phyloP scores from a whole-genome alignment of 2,113 vertebrate genomes.

The Hylia prasina region DNA sequence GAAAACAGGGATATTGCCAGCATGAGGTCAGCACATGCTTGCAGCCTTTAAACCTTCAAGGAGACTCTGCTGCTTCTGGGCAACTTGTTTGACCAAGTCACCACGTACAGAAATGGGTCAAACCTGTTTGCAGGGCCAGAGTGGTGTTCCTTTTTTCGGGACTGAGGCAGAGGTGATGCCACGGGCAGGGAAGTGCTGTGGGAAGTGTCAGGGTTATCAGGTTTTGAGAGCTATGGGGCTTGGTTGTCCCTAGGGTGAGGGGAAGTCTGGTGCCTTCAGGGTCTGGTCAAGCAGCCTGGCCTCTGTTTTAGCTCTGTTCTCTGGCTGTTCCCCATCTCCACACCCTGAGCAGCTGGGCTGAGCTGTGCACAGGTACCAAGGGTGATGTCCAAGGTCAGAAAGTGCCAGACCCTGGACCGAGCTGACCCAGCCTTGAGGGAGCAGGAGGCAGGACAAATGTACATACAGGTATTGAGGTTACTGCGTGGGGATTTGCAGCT shows the following conservation, averaged over 20 bases:
- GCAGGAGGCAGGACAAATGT: not conserved
- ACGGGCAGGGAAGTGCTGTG: not conserved
- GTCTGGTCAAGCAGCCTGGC: not conserved
- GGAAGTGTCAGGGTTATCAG: accelerated
- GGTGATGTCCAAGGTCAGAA: not conserved
- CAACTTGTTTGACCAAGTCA: not conserved
- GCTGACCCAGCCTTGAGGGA: not conserved
- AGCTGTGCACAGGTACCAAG: not conserved
- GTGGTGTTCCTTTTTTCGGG: not conserved
- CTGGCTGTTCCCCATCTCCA: not conserved
- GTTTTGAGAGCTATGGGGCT: not conserved
- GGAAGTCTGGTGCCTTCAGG: not conserved
- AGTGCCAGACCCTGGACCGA: not conserved
- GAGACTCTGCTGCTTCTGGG: not conserved
- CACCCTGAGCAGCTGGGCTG: not conserved
- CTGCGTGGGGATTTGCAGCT: not conserved
- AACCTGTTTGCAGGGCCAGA: not conserved
- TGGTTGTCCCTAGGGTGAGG: not conserved
- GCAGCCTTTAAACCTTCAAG: not conserved
- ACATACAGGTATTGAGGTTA: not conserved
- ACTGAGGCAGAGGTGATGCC: not conserved
- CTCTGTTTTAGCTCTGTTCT: not conserved
- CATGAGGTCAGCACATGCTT: not conserved
- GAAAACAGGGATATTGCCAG: not conserved
- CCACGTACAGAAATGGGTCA: not conserved